Evolutionary conservation across 2,888 invertebrate species (phyloP).

Genomic region (Phytoseiulus persimilis): DNA sequence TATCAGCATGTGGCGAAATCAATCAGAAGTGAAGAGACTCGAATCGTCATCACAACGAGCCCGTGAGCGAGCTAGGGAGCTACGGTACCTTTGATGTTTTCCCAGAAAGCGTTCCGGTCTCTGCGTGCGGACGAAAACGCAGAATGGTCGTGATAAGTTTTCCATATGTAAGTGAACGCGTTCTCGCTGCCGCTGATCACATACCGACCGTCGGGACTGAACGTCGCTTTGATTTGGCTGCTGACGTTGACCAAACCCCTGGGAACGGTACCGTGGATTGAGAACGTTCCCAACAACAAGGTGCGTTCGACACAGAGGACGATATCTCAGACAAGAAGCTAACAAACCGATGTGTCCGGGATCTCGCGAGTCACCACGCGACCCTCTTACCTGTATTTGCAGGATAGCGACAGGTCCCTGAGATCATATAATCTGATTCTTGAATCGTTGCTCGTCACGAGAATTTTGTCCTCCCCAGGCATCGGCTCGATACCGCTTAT

Average conservation of each 20-base stretch:
- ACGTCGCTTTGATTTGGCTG: slow-evolving; percentile 81
- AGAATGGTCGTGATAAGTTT: slow-evolving; percentile 88
- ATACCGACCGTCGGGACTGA: slow-evolving; percentile 80
- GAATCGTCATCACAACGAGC: too few relatives aligned
- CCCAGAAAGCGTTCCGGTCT: slow-evolving; percentile 95
- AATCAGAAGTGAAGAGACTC: too few relatives aligned
- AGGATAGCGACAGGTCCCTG: slow-evolving; percentile 82
- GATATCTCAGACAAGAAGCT: too few relatives aligned
- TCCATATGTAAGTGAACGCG: slow-evolving; percentile 95
- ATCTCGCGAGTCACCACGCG: neutral
- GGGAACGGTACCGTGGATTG: neutral
- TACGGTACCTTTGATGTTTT: slow-evolving; percentile 66
- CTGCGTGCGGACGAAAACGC: slow-evolving; percentile 83
- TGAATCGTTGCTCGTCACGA: slow-evolving; percentile 96
- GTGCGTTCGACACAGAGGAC: too few relatives aligned
- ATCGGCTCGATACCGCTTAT: slow-evolving; percentile 95
- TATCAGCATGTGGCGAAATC: too few relatives aligned
- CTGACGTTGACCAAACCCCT: slow-evolving; percentile 78
- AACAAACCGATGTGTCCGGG: too few relatives aligned
- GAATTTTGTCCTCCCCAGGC: slow-evolving; percentile 84
- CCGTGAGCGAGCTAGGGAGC: too few relatives aligned
- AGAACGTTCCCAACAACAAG: too few relatives aligned
- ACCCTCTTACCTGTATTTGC: slow-evolving; percentile 67
- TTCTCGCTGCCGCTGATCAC: slow-evolving; percentile 96
- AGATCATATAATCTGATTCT: slow-evolving; percentile 90